These are phyloP conservation scores for Poeciliopsis paucimaculata DNA, from an alignment of 2,797 vertebrate species.

Conservation along the genomic window DNA sequence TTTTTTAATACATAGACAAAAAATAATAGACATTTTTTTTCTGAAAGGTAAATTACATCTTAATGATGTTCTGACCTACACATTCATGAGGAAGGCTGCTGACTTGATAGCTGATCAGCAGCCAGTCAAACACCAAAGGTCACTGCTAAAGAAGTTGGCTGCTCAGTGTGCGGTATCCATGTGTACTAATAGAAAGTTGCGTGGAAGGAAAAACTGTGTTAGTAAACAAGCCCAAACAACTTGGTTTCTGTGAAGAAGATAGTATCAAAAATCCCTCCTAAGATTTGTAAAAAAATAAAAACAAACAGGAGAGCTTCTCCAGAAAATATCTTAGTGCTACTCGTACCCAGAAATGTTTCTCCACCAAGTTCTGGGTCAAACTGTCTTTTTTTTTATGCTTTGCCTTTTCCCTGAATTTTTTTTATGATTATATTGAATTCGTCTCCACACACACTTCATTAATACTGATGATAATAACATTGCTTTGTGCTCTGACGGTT, in stretches of 20 bases:
- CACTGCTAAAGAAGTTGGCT: neutral
- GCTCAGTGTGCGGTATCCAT: neutral
- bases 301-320: no score
- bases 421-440: neutral
- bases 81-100: neutral
- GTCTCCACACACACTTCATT: neutral
- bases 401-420: neutral
- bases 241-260: neutral
- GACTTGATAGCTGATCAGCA: neutral
- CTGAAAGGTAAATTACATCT: neutral
- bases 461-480: no score
- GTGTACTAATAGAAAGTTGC: neutral
- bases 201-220: neutral
- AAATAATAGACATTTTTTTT: no score
- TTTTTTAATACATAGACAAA: neutral
- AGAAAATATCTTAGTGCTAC: neutral
- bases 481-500: no score
- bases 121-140: neutral
- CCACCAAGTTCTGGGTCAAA: neutral
- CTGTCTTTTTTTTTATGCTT: neutral
- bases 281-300: neutral
- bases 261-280: neutral
- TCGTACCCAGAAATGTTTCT: neutral
- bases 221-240: neutral
- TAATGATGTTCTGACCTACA: neutral